phyloP scores from a whole-genome alignment of 1,140 invertebrate species.

The Himalopsyche phryganea region DNA sequence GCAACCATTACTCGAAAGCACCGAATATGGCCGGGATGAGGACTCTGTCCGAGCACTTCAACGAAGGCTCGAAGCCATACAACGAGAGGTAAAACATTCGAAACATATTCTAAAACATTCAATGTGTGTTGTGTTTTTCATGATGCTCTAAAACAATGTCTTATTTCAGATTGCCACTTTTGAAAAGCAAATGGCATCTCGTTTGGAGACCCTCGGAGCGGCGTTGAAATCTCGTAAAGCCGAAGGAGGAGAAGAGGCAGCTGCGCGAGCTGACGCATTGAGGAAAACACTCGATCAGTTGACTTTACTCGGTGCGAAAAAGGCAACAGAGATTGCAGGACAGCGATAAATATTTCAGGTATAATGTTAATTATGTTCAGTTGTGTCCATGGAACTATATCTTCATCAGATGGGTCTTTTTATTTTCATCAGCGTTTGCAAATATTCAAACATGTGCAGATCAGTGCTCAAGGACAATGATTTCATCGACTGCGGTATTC shows the following conservation, averaged over 20 bases:
- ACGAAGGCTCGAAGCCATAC: conserved; percentile 78
- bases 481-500: no score
- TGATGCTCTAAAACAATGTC: background rate
- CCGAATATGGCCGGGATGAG: conserved; percentile 83
- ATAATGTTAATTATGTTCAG: no score
- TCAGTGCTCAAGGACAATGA: no score
- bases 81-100: conserved; percentile 64
- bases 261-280: conserved; percentile 51
- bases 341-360: conserved; percentile 62
- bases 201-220: conserved; percentile 35
- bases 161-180: conserved; percentile 29
- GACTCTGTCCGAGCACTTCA: conserved; percentile 75
- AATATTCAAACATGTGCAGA: no score
- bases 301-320: conserved; percentile 66
- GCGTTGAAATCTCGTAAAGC: conserved; percentile 35
- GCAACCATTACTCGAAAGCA: conserved; percentile 67
- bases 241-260: conserved; percentile 38
- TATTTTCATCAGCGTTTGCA: no score
- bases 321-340: conserved; percentile 70
- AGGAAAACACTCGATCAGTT: conserved; percentile 68
- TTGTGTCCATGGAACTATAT: no score
- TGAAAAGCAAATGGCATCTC: conserved; percentile 31
- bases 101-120: no score
- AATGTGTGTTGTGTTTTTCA: no score
- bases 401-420: no score